Base-by-base conservation (phyloP, 2,888 invertebrate genomes). In the Cantharis lateralis region DNA sequence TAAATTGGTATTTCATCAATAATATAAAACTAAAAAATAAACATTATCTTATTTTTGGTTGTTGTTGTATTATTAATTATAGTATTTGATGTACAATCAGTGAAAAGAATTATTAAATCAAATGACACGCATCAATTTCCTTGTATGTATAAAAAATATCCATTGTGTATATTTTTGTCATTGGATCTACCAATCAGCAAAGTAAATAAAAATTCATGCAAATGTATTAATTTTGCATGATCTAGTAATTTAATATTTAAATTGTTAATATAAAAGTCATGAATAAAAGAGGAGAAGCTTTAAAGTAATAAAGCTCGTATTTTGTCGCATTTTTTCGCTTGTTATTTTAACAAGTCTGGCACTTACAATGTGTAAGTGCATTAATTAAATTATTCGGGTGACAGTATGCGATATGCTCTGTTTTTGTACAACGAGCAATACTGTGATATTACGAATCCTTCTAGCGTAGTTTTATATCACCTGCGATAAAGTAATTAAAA, bases 281-380 rank as follows among this genome's bases (percentile, higher is more conserved):
- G 48, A 48, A 48, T 48, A 48, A 48, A n/a, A 48, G 48, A n/a
- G 48, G n/a, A 48, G n/a, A 48, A 48, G 48, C n/a, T n/a, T 48
- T n/a, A 48, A 48, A 48, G 48, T n/a, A 48, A 48, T 48, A 66
- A 10, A 66, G 64, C 64, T 66, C 64, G 64, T 66, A 18, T 66
- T 66, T 66, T 20, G 64, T 66, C 64, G 64, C 64, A 66, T 66
- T 66, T 66, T 66, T 66, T 66, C 64, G 64, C 64, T 66, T 48
- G 20, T 66, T 66, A 66, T 18, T 66, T 66, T 66, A 66, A 18
- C 64, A 66, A 66, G 64, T 24, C 24, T 66, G 24, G 24, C 10
- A 66, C 64, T 66, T 15, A 66, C 24, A 66, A 66, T 66, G 64
- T 66, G 64, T 66, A 66, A 66, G 64, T 66, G 24, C 64, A n/a